Percentiles rank a stretch among this genome's conserved stretches.
Evolutionary conservation across 2,888 invertebrate species (phyloP).

Genomic region (Crematogaster levior): DNA sequence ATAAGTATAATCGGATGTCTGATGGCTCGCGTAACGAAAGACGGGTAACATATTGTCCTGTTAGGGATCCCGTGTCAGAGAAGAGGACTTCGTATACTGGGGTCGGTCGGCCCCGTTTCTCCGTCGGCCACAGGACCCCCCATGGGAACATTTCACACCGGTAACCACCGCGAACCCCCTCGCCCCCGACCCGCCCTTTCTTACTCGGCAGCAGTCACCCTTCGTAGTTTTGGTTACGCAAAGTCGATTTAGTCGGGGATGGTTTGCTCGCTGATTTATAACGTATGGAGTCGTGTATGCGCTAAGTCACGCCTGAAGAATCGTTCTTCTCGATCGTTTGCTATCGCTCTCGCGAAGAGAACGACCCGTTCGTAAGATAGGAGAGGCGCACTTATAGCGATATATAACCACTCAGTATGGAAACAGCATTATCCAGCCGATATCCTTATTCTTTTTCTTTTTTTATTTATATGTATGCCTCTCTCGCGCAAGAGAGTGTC

Average conservation of each 20-base stretch:
- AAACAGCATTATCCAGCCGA: neutral
- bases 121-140: conserved; percentile 77
- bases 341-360: conserved; percentile 59
- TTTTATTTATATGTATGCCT: neutral
- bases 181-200: conserved; percentile 43
- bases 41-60: conserved; percentile 80
- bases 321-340: conserved; percentile 61
- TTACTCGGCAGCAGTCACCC: conserved; percentile 70
- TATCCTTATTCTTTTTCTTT: neutral
- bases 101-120: conserved; percentile 46
- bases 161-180: conserved; percentile 83
- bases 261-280: conserved; percentile 84
- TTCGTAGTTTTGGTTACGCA: conserved; percentile 81
- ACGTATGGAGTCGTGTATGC: conserved; percentile 63
- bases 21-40: conserved; percentile 77
- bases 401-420: neutral
- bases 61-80: conserved; percentile 65
- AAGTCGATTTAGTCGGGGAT: conserved; percentile 85
- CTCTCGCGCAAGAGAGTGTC: neutral
- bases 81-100: conserved; percentile 28
- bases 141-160: conserved; percentile 86
- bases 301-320: conserved; percentile 36
- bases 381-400: conserved; percentile 33
- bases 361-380: conserved; percentile 58
- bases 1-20: conserved; percentile 75